Evolutionary conservation across 2,888 invertebrate species (phyloP).

Genomic region (Hololepta plana): DNA sequence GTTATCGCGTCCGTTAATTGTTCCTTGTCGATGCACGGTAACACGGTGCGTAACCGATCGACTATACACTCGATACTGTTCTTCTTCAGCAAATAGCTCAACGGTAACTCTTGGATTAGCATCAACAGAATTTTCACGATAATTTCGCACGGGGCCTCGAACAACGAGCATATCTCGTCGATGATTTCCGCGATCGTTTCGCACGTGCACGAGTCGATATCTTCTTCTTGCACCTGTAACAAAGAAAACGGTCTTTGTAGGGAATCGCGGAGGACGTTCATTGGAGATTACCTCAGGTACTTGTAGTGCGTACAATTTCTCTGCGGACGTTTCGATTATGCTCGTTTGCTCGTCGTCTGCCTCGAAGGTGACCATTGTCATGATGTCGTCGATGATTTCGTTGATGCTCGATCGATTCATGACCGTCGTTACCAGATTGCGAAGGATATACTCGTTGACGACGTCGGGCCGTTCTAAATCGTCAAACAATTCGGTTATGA

Average conservation of each 20-base stretch:
- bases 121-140: too few species aligned
- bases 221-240: slow-evolving; percentile 14
- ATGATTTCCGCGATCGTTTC: slow-evolving; percentile 17
- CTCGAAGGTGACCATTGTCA: slow-evolving; percentile 16
- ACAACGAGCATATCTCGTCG: slow-evolving; percentile 12
- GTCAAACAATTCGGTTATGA: slow-evolving; percentile 16
- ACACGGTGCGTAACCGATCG: background rate
- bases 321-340: slow-evolving; percentile 17
- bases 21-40: slow-evolving; percentile 1
- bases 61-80: slow-evolving; percentile 8
- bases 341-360: slow-evolving; percentile 15
- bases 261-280: too few species aligned
- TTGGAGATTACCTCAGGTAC: slow-evolving; percentile 12
- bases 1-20: background rate
- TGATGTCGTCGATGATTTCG: slow-evolving; percentile 17
- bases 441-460: too few species aligned
- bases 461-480: too few species aligned
- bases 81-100: slow-evolving; percentile 9
- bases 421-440: slow-evolving; percentile 9
- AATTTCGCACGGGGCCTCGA: slow-evolving; percentile 14
- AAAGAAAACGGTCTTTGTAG: slow-evolving; percentile 6
- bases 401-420: slow-evolving; percentile 15
- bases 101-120: slow-evolving; percentile 11
- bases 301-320: slow-evolving; percentile 16
- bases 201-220: slow-evolving; percentile 10